These are phyloP conservation scores for Motacilla alba DNA, from an alignment of 2,113 vertebrate species.

Conservation along the genomic window DNA sequence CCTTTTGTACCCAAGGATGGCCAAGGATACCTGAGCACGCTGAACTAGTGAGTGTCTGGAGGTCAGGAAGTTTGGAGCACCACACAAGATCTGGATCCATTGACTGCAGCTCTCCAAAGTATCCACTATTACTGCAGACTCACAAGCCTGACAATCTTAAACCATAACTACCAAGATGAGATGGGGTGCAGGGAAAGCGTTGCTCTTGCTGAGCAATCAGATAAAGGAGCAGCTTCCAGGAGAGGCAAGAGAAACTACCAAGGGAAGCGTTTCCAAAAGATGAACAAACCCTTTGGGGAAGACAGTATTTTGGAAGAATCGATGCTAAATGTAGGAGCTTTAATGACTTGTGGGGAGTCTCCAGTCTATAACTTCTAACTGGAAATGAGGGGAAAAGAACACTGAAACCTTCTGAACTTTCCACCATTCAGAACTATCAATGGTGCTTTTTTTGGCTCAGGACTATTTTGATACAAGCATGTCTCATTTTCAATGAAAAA, in stretches of 20 bases:
- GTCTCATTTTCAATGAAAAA: neutral
- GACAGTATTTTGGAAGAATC: neutral
- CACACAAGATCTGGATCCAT: neutral
- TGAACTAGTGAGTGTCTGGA: neutral
- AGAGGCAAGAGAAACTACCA: neutral
- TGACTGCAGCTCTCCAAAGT: neutral
- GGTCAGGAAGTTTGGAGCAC: neutral
- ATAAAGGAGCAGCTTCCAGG: neutral
- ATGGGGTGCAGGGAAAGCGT: neutral
- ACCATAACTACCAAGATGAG: neutral
- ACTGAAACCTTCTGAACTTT: neutral
- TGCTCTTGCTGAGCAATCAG: neutral
- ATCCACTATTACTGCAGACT: neutral
- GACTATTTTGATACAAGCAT: neutral
- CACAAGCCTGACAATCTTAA: neutral
- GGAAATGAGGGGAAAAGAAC: neutral
- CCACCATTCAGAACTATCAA: neutral
- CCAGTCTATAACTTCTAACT: neutral
- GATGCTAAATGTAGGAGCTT: neutral
- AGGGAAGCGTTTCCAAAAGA: constrained; percentile 15
- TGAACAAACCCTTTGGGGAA: neutral
- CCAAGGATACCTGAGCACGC: rapidly evolving
- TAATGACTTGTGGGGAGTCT: constrained; percentile 1
- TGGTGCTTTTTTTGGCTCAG: neutral
- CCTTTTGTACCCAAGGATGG: neutral